Evolutionary conservation across 2,113 vertebrate genomes (phyloP), one percentile per base, ranked within the genome.

Genomic region (Phainopepla nitens): DNA sequence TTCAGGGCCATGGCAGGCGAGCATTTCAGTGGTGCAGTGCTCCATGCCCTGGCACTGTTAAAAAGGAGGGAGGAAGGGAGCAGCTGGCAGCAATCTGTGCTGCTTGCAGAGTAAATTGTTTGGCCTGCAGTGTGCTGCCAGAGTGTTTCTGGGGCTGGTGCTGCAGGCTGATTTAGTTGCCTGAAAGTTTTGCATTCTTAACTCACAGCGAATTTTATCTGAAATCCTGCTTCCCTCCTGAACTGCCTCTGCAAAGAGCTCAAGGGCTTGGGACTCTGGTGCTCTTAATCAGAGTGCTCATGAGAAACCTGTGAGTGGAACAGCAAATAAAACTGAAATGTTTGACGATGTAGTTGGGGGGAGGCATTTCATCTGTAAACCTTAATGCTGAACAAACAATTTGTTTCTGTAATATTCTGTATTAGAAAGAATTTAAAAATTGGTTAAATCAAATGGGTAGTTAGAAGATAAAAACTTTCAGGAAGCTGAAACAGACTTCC

Each of bases 21-120:
- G n/a, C 8, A 0, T 33, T 58, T 33, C 13, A 2, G 28, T 3
- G 28, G 39, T 15, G 56, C 1, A 0, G 0, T 11, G 69, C 50
- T 11, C 2, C 8, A 0, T 66, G 51, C 39, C 73, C 78, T 66
- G 86, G 56, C 13, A 1, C 4, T 3, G 24, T 1, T 35, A 79
- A 61, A n/a, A 23, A 24, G 53, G 53, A 31, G 44, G 42, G 33
- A 79, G 57, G 39, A 44, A 77, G 68, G 75, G 64, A 84, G 84
- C 88, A 70, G 72, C 77, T 87, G 84, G 73, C 54, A 73, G 28
- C 0, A 2, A 18, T 50, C 50, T 35, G 16, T 3, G 4, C 70
- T 71, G 70, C 75, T 78, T 2, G 50, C 66, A 14, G 50, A 33
- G 47, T 11, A 2, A 17, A 62, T 62, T 49, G 12, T 88, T 70